A percentile compares a stretch with the other conserved stretches of the same genome.
Conservation (phyloP, 2,797 vertebrate species). For the Pelochelys cantorii region DNA sequence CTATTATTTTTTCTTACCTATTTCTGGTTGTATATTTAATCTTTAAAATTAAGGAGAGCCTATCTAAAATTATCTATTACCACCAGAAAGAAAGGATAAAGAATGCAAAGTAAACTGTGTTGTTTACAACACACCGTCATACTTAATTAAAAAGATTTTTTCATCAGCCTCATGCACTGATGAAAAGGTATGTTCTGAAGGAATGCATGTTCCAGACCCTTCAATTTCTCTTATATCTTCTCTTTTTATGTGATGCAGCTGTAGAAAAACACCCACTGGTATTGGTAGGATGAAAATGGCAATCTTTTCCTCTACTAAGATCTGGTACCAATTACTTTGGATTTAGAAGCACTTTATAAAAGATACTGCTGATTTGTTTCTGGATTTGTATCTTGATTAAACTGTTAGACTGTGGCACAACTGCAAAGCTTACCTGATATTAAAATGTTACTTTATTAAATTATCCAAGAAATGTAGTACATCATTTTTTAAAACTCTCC, state of each 20-base stretch:
- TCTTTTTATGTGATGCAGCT: slow-evolving; percentile 60
- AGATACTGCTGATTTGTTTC: slow-evolving; percentile 75
- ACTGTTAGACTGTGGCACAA: slow-evolving; percentile 60
- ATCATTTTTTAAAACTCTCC: background rate
- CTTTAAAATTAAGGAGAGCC: background rate
- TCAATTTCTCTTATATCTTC: slow-evolving; percentile 65
- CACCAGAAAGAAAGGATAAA: slow-evolving; percentile 24
- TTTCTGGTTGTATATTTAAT: background rate
- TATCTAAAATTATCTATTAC: background rate
- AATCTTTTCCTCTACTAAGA: slow-evolving; percentile 47
- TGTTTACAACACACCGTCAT: slow-evolving; percentile 1
- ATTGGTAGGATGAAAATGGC: slow-evolving; percentile 6
- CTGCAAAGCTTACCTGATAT: slow-evolving; percentile 53
- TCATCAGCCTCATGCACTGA: background rate
- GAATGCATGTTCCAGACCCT: slow-evolving; percentile 51
- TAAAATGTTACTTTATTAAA: slow-evolving; percentile 51
- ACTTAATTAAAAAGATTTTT: slow-evolving; percentile 45
- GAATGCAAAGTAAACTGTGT: background rate
- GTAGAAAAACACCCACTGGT: slow-evolving; percentile 50
- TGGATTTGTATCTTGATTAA: slow-evolving; percentile 76
- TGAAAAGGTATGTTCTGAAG: slow-evolving; percentile 53
- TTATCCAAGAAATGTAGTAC: slow-evolving; percentile 19
- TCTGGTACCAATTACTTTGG: slow-evolving; percentile 73
- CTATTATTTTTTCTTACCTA: background rate
- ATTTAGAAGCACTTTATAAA: slow-evolving; percentile 72